A percentile compares a stretch with the other conserved stretches of the same genome.
These are phyloP conservation scores for Erpetoichthys calabaricus DNA, from an alignment of 2,797 vertebrate genomes.

Conservation along the genomic window DNA sequence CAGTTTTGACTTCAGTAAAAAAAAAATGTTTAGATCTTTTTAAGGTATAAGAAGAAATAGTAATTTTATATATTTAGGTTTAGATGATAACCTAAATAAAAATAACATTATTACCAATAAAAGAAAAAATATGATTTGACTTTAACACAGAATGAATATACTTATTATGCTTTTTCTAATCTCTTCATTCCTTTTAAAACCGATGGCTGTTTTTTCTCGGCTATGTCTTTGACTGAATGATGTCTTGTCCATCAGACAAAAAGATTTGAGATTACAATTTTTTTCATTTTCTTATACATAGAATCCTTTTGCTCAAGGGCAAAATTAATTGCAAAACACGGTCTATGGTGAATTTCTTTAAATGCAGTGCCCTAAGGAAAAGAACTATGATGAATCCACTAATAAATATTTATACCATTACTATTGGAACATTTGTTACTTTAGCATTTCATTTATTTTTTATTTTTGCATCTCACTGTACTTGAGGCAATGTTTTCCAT, in stretches of 20 bases:
- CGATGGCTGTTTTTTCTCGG: constrained; percentile 30
- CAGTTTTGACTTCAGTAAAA: too few relatives aligned
- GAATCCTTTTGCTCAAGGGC: constrained; percentile 52
- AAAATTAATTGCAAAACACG: constrained; percentile 68
- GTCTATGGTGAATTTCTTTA: constrained; percentile 42
- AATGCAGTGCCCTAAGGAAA: constrained; percentile 31
- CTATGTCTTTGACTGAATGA: constrained; percentile 42
- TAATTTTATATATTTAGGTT: too few relatives aligned
- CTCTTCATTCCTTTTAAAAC: constrained; percentile 36
- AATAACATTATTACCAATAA: too few relatives aligned
- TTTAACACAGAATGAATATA: too few relatives aligned
- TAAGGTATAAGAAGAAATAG: too few relatives aligned
- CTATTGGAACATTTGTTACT: constrained; percentile 37
- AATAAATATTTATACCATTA: constrained; percentile 49
- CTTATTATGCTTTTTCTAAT: constrained; percentile 37
- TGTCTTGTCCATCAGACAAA: constrained; percentile 50
- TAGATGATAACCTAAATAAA: too few relatives aligned
- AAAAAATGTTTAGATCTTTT: too few relatives aligned
- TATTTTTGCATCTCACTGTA: constrained; percentile 30
- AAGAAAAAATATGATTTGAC: too few relatives aligned
- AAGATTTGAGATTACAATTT: constrained; percentile 49
- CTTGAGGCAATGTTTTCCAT: constrained; percentile 42
- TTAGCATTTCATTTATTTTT: constrained; percentile 38
- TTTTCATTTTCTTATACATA: constrained; percentile 37
- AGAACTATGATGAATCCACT: constrained; percentile 27